Conservation (phyloP, 2,888 invertebrate genomes). For the Drosophila colorata region DNA sequence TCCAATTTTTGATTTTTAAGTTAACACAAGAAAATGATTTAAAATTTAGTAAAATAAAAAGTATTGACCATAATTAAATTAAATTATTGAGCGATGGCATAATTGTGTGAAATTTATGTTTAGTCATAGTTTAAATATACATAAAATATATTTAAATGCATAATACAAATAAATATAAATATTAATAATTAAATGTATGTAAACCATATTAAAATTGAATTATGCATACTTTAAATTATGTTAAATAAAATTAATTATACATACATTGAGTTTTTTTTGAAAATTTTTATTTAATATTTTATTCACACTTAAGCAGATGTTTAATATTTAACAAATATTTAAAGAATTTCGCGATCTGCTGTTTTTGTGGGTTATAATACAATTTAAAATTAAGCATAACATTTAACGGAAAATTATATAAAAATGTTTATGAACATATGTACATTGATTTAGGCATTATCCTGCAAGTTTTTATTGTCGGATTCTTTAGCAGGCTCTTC, state of each 20-base stretch:
- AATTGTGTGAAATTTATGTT: constrained; percentile 76
- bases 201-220: constrained; percentile 78
- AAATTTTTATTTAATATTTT: neutral
- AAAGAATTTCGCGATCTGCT: neutral
- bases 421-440: neutral
- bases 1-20: constrained; percentile 37
- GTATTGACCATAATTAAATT: constrained; percentile 51
- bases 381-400: constrained; percentile 18
- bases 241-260: constrained; percentile 80
- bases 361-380: neutral
- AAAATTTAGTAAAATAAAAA: constrained; percentile 51
- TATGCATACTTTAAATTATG: constrained; percentile 78
- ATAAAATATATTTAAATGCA: constrained; percentile 79
- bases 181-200: constrained; percentile 74
- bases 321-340: constrained; percentile 11
- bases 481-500: neutral
- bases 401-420: constrained; percentile 16
- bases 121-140: constrained; percentile 81
- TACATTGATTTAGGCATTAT: constrained; percentile 16
- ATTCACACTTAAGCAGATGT: no score
- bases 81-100: constrained; percentile 60
- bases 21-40: constrained; percentile 41
- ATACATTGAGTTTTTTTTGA: constrained; percentile 16
- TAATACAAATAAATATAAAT: constrained; percentile 62
- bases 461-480: neutral